These are phyloP conservation scores for Odocoileus virginianus DNA, from an alignment of 2,113 vertebrate species.

Conservation along the genomic window DNA sequence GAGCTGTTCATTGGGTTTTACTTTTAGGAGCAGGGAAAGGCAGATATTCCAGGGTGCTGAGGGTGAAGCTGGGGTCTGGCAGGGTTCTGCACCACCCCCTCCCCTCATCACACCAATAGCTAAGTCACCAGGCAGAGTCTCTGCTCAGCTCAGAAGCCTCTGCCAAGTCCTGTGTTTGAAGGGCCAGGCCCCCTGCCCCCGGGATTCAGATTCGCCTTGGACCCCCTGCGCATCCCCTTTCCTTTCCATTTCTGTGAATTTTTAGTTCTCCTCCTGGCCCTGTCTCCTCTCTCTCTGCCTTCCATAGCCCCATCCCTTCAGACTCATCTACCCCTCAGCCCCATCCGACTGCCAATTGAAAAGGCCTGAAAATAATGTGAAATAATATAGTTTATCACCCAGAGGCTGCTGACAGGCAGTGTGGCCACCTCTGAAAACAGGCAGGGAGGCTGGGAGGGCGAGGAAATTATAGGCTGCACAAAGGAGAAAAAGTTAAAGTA, in stretches of 20 bases:
- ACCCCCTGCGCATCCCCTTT: background rate
- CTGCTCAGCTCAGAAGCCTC: background rate
- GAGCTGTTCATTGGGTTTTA: background rate
- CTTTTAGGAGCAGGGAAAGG: background rate
- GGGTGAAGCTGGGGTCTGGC: background rate
- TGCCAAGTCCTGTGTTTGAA: background rate
- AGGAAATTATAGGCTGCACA: constrained; percentile 97
- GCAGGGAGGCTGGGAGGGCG: constrained; percentile 81
- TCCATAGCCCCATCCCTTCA: constrained; percentile 60
- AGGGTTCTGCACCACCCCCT: background rate
- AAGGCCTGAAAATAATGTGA: constrained; percentile 84
- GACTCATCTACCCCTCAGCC: constrained; percentile 71
- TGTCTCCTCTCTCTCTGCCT: constrained; percentile 30
- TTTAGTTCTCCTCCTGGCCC: constrained; percentile 45
- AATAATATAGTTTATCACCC: constrained; percentile 86
- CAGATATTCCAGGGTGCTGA: background rate
- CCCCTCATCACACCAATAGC: background rate
- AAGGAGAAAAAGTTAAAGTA: constrained; percentile 93
- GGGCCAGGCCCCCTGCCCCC: background rate
- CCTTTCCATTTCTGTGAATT: constrained; percentile 5
- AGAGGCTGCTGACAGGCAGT: constrained; percentile 82
- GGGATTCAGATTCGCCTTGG: background rate
- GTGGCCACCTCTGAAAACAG: constrained; percentile 82
- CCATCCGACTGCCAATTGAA: constrained; percentile 78
- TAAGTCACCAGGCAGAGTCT: background rate